A percentile compares a stretch with the other conserved stretches of the same genome.
phyloP scores from a whole-genome alignment of 1,140 invertebrate genomes.

The Lanistes nyassanus region DNA sequence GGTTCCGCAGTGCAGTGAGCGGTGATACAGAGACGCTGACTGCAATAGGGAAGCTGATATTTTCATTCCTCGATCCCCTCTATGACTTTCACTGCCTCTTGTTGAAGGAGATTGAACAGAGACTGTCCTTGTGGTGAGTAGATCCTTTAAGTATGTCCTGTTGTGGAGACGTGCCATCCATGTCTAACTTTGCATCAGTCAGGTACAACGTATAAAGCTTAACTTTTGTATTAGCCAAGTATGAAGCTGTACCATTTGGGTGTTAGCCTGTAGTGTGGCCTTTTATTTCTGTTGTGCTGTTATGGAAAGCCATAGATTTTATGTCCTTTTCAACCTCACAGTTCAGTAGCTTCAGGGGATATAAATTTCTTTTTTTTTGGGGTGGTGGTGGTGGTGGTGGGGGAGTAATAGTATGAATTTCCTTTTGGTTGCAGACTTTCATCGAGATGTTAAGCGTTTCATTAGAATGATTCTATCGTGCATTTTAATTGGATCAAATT shows the following conservation, averaged over 20 bases:
- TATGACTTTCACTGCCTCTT: conserved; percentile 76
- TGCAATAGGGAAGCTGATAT: conserved; percentile 70
- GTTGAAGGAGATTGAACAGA: conserved; percentile 76
- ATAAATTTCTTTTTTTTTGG: conserved; percentile 12
- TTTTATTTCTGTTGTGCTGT: too few relatives aligned
- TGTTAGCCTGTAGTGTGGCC: too few relatives aligned
- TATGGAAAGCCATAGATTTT: too few relatives aligned
- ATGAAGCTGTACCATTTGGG: too few relatives aligned
- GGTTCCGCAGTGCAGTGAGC: conserved; percentile 77
- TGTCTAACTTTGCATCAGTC: background rate
- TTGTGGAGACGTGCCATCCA: background rate
- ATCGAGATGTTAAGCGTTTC: too few relatives aligned
- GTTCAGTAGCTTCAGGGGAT: too few relatives aligned
- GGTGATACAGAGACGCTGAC: conserved; percentile 71
- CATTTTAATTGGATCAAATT: too few relatives aligned
- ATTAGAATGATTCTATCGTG: too few relatives aligned
- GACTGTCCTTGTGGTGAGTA: conserved; percentile 74
- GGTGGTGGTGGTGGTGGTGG: background rate
- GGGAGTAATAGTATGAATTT: too few relatives aligned
- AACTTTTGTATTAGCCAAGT: too few relatives aligned
- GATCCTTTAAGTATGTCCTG: background rate
- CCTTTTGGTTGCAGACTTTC: too few relatives aligned
- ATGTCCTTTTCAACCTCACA: background rate
- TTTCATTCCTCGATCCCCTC: conserved; percentile 74
- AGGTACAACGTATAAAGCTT: too few relatives aligned